Percentiles rank a stretch among this genome's conserved stretches.
Evolutionary conservation across 2,888 invertebrate genomes (phyloP).

Genomic region (Plemyria rubiginata): DNA sequence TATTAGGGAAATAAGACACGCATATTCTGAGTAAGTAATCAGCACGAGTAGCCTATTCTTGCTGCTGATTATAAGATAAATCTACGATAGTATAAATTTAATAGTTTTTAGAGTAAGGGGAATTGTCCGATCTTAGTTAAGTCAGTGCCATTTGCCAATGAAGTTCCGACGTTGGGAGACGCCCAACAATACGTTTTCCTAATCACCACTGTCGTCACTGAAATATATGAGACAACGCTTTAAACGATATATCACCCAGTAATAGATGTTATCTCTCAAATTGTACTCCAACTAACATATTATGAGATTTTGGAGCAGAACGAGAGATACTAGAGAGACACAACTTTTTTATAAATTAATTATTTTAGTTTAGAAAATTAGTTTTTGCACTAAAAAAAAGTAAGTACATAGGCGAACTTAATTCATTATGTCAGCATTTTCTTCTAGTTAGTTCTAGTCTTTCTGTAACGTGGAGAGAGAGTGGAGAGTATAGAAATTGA

Average conservation of each 20-base stretch:
- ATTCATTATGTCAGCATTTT: no score
- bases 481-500: no score
- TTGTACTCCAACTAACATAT: background rate
- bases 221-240: slow-evolving; percentile 23
- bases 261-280: slow-evolving; percentile 17
- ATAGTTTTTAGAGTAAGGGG: background rate
- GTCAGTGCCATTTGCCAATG: slow-evolving; percentile 5
- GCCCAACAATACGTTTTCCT: slow-evolving; percentile 32
- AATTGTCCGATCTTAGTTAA: slow-evolving; percentile 6
- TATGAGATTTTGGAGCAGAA: slow-evolving; percentile 1
- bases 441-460: no score
- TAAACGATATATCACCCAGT: slow-evolving; percentile 22
- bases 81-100: no score
- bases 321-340: no score
- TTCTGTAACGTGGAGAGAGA: no score
- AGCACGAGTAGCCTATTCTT: no score
- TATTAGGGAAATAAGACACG: no score
- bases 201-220: slow-evolving; percentile 28
- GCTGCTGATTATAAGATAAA: no score
- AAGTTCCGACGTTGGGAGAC: slow-evolving; percentile 19
- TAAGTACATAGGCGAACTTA: no score
- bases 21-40: no score
- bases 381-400: no score
- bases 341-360: background rate
- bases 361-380: background rate